A percentile compares a stretch with the other conserved stretches of the same genome.
These are phyloP conservation scores for Parazoanthus darwini DNA, from an alignment of 92 coral and sea anemone species.

Conservation along the genomic window DNA sequence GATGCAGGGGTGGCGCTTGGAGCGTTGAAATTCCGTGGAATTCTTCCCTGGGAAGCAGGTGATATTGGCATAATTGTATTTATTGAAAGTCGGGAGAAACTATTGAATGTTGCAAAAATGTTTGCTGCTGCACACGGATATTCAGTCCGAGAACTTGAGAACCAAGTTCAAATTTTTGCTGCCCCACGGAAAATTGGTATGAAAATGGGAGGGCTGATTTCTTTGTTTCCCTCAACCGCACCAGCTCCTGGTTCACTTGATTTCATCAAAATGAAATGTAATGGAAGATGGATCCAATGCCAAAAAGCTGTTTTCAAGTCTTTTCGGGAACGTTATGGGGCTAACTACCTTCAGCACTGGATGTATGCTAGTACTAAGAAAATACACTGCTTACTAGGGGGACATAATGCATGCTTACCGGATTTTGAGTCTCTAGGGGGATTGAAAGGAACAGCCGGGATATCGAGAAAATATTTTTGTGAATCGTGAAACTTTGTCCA, in stretches of 20 bases:
- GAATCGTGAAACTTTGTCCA: not conserved
- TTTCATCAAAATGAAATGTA: constrained; percentile 41
- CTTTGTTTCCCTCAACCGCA: constrained; percentile 12
- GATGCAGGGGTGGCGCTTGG: constrained; percentile 60
- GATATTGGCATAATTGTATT: constrained; percentile 52
- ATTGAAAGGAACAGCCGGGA: constrained; percentile 42
- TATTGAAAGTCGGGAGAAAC: constrained; percentile 5
- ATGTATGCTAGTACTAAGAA: constrained; percentile 30
- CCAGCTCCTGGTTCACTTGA: constrained; percentile 1
- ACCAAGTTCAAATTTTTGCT: constrained; percentile 42
- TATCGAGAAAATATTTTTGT: constrained; percentile 46
- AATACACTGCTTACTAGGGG: constrained; percentile 37
- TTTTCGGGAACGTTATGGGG: constrained; percentile 19
- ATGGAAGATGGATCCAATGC: constrained; percentile 48
- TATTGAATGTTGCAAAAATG: constrained; percentile 14
- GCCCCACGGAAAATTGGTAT: constrained; percentile 41
- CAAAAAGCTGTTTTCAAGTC: constrained; percentile 24
- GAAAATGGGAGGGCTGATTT: constrained; percentile 39
- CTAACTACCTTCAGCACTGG: constrained; percentile 46
- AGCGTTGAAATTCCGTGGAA: constrained; percentile 56
- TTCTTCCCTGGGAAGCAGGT: constrained; percentile 76
- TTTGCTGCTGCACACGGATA: constrained; percentile 28
- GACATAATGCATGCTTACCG: constrained; percentile 65
- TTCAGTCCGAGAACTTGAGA: not conserved
- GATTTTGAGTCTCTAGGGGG: constrained; percentile 37